A percentile compares a stretch with the other conserved stretches of the same genome.
Conservation (phyloP, 2,113 vertebrate species). For the Porphyrio hochstetteri region DNA sequence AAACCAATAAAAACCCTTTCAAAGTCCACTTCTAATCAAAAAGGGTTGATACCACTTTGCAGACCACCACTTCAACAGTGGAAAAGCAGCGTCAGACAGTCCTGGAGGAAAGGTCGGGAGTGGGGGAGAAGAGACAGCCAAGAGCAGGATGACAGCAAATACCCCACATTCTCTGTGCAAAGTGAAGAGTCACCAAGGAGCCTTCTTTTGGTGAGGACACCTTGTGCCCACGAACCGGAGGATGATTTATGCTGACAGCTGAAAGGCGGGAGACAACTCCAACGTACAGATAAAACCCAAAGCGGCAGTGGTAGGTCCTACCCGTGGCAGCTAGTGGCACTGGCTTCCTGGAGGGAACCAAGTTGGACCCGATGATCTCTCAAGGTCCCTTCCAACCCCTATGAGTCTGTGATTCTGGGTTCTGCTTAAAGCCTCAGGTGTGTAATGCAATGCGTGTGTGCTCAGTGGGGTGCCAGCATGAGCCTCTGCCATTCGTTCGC, state of each 20-base stretch:
- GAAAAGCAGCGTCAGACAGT: background rate
- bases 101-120: background rate
- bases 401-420: too few species aligned
- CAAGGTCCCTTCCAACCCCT: too few species aligned
- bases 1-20: background rate
- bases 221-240: background rate
- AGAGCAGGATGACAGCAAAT: background rate
- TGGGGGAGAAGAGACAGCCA: background rate
- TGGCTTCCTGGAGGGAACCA: constrained; percentile 47
- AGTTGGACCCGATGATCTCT: too few species aligned
- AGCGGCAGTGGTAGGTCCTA: constrained; percentile 43
- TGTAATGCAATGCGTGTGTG: constrained; percentile 54
- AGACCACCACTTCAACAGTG: background rate
- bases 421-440: constrained; percentile 62
- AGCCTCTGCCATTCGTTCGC: constrained; percentile 66
- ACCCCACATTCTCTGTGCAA: background rate
- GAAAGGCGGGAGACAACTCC: constrained; percentile 51
- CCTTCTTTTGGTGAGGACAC: too few species aligned
- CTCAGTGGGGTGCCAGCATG: constrained; percentile 58
- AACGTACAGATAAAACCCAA: constrained; percentile 49
- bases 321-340: constrained; percentile 42
- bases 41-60: background rate
- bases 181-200: background rate
- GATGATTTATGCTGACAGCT: constrained; percentile 45
- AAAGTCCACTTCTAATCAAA: background rate